A percentile compares a stretch with the other conserved stretches of the same genome.
Conservation (phyloP, 2,113 vertebrate species). For the Xiphias gladius region DNA sequence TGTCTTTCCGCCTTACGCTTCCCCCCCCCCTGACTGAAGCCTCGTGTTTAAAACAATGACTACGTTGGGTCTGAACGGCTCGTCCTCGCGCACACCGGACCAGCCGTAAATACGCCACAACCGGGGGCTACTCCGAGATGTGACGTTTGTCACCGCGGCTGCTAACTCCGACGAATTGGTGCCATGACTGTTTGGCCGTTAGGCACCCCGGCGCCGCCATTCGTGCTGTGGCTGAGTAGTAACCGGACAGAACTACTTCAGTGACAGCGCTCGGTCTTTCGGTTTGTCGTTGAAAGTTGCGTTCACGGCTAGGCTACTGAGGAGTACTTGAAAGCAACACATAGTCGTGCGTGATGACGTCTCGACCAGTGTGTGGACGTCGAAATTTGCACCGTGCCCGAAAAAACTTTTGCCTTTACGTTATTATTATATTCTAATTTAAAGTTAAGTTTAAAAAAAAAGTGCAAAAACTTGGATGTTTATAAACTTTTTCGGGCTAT, state of each 20-base stretch:
- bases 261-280: background rate
- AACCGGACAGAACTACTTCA: rapidly evolving
- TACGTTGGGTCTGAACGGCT: background rate
- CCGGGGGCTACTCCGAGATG: constrained; percentile 15
- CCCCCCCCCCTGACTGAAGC: background rate
- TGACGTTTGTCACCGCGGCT: background rate
- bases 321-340: constrained; percentile 31
- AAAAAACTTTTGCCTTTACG: background rate
- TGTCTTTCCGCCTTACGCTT: background rate
- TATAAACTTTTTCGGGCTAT: background rate
- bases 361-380: background rate
- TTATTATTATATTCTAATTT: no score
- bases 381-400: background rate
- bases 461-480: background rate
- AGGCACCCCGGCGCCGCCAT: background rate
- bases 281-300: background rate
- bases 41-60: background rate
- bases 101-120: background rate
- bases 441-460: background rate
- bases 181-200: background rate
- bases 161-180: background rate
- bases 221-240: rapidly evolving
- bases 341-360: constrained; percentile 13
- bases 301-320: background rate
- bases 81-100: no score